Base-by-base conservation (phyloP, 2,113 vertebrate genomes). In the Hucho hucho region DNA sequence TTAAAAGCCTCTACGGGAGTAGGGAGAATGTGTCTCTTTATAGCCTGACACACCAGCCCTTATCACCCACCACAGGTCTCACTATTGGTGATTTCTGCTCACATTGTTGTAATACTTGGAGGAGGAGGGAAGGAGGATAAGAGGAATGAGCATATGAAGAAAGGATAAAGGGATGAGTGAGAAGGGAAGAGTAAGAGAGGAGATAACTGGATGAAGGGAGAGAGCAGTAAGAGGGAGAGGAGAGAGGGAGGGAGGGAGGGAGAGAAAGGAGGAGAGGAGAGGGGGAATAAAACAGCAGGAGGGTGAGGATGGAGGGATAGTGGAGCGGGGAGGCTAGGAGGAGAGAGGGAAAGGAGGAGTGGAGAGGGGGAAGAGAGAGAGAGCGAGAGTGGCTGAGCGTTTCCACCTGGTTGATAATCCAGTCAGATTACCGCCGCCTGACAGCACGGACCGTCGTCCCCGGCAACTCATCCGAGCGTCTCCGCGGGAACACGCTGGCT, bases 321-420 rank as follows among this genome's bases (percentile, higher is more conserved):
- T 67, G 37, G 25, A 25, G 20, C 3, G 6, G 2, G 11, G 63
- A 3, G 56, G 56, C 29, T 18, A 68, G 59, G 24, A 26, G 59
- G 59, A 56, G 64, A 59, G 58, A 70, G n/a, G 56, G 29, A 75
- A 37, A 37, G 32, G 32, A 37, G 32, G 32, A 37, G 7, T 37
- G 32, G 32, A 70, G 56, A 37, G 71, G 47, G 72, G 49, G 74
- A 6, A 14, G 14, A 20, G 22, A 75, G 72, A 71, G n/a, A 76
- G 80, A 79, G 80, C 81, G 68, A 73, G 76, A 86, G 87, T 73
- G 85, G 78, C 86, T 89, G 89, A 90, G 89, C 89, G 85, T 92
- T 94, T 93, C 91, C 91, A 94, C 91, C 91, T 92, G 91, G 91
- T 87, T 93, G 93, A 77, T 93, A 92, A 94, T 93, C 90, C 90